phyloP scores from a whole-genome alignment of 2,113 vertebrate species.

The Bos indicus region DNA sequence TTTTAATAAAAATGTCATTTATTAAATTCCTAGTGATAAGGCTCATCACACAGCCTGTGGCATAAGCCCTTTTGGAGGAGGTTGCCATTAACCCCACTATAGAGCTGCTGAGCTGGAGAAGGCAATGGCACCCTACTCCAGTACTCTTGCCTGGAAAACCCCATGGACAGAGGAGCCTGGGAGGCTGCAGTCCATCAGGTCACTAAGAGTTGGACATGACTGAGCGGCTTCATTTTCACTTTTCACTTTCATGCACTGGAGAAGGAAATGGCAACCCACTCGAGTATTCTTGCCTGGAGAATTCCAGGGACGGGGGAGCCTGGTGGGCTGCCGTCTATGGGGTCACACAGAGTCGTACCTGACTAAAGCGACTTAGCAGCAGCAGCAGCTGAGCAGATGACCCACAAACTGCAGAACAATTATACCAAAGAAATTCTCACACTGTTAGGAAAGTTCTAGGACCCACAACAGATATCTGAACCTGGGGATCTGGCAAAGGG shows the following conservation, averaged over 20 bases:
- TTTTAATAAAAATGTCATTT: background rate
- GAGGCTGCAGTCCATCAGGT: no score
- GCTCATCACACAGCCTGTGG: background rate
- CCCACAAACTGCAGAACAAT: background rate
- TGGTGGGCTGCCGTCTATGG: no score
- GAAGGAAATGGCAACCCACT: no score
- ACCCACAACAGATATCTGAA: background rate
- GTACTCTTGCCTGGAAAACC: no score
- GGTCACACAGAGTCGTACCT: fast-evolving
- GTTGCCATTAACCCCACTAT: background rate
- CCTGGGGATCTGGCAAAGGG: background rate
- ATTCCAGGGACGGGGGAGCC: no score
- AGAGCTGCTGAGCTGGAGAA: background rate
- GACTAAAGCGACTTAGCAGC: fast-evolving
- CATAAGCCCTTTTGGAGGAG: background rate
- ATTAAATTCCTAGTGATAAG: background rate
- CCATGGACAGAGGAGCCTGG: no score
- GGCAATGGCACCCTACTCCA: no score
- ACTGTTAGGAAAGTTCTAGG: background rate
- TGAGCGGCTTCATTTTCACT: no score
- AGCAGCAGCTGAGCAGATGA: background rate
- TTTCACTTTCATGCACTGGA: no score
- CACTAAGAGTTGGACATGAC: fast-evolving
- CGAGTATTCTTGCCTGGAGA: no score
- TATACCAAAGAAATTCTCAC: background rate